These are phyloP conservation scores for Sitta europaea DNA, from an alignment of 2,113 vertebrate species.

Conservation along the genomic window DNA sequence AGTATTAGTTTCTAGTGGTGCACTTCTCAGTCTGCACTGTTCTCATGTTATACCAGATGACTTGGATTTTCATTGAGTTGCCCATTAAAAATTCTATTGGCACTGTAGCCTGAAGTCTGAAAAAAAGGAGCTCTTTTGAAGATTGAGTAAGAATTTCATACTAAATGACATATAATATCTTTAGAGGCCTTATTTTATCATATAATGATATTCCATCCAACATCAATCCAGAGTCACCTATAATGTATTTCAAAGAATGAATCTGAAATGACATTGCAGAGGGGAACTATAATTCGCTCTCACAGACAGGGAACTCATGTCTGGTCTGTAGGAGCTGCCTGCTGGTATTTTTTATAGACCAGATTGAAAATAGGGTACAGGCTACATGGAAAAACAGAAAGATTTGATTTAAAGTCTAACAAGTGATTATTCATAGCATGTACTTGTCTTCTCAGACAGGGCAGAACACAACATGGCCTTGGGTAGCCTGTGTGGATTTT, in stretches of 20 bases:
- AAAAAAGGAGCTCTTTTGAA: conserved; percentile 4
- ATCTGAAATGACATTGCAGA: conserved; percentile 9
- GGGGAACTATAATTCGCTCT: not conserved
- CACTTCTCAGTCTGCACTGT: not conserved
- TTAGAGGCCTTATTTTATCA: conserved; percentile 22
- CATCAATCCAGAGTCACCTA: not conserved
- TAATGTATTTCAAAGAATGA: conserved; percentile 22
- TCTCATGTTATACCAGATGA: not conserved
- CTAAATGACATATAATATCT: conserved; percentile 25
- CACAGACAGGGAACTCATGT: not conserved
- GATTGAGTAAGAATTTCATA: conserved; percentile 37
- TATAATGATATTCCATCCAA: conserved; percentile 24
- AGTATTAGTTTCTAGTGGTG: not conserved
- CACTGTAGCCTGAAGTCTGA: not conserved
- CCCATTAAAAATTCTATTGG: not conserved
- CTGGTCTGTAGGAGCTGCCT: not conserved
- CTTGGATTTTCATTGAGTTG: not conserved
- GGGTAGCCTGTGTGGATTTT: not conserved
- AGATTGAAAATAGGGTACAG: not conserved
- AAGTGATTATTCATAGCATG: not conserved
- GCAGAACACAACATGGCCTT: not conserved
- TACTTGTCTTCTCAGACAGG: not conserved
- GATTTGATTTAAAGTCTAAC: not conserved
- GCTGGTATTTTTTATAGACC: not conserved
- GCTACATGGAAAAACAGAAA: not conserved